Conservation (phyloP, 1,140 invertebrate genomes). For the Drosophila tani region DNA sequence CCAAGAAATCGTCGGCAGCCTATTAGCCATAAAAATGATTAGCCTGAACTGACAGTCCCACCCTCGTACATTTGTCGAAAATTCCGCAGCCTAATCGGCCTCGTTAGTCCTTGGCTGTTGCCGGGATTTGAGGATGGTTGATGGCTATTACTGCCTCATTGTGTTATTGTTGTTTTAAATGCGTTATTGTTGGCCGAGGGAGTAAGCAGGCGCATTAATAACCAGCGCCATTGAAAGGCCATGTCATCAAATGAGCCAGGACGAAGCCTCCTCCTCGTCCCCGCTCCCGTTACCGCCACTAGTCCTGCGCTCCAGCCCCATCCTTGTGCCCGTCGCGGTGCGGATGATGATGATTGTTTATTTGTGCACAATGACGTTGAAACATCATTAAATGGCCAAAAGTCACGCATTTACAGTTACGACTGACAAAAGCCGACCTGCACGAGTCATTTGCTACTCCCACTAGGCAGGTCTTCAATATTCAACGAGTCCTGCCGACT, state of each 20-base stretch:
- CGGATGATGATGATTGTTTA: conserved; percentile 78
- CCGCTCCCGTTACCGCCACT: conserved; percentile 7
- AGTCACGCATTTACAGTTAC: conserved; percentile 80
- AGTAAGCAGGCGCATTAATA: conserved; percentile 74
- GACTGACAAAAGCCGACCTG: conserved; percentile 64
- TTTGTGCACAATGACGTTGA: conserved; percentile 76
- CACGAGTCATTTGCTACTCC: conserved; percentile 64
- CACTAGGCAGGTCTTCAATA: conserved; percentile 4
- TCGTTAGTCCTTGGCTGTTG: conserved; percentile 55
- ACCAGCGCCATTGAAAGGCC: conserved; percentile 75
- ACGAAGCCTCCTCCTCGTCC: conserved; percentile 30
- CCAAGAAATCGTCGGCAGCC: too few species aligned
- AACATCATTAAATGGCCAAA: conserved; percentile 82
- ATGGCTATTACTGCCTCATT: conserved; percentile 63
- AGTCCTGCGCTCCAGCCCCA: background rate
- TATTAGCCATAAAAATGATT: conserved; percentile 14
- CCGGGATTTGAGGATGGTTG: conserved; percentile 46
- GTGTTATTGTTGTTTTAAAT: conserved; percentile 76
- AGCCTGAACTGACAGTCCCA: conserved; percentile 20
- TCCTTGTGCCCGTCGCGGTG: conserved; percentile 31
- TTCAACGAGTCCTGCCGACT: background rate
- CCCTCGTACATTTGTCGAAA: conserved; percentile 23
- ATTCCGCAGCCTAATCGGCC: conserved; percentile 63
- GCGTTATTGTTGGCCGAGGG: conserved; percentile 71
- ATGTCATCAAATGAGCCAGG: conserved; percentile 78